Evolutionary conservation across 2,113 vertebrate species (phyloP).

Genomic region (Burhinus oedicnemus): DNA sequence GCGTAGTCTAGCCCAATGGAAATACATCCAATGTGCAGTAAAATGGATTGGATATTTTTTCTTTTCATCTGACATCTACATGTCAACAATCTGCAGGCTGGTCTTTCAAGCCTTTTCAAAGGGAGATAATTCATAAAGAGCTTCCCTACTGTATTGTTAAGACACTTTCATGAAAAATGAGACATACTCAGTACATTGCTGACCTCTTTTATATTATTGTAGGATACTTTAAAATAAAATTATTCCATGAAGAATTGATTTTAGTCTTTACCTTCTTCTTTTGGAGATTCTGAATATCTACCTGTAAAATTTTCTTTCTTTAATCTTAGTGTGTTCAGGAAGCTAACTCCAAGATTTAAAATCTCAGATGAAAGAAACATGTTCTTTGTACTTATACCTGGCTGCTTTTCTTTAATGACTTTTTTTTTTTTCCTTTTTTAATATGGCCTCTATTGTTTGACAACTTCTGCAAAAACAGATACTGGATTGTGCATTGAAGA

Average conservation of each 20-base stretch:
- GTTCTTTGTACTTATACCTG: not conserved
- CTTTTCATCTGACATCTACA: not conserved
- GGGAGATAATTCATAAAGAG: not conserved
- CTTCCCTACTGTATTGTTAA: not conserved
- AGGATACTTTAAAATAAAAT: not conserved
- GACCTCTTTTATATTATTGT: not conserved
- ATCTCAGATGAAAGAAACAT: not conserved
- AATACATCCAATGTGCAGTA: not conserved
- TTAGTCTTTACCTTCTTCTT: not conserved
- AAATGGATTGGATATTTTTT: not conserved
- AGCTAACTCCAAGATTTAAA: not conserved
- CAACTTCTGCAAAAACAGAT: not conserved
- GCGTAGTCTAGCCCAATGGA: not conserved
- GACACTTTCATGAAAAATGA: not conserved
- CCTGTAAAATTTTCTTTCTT: not conserved
- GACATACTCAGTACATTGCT: not conserved
- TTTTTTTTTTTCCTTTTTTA: not conserved
- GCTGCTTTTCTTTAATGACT: not conserved
- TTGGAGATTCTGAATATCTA: not conserved
- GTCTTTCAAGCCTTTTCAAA: conserved; percentile 40
- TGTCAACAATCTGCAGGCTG: not conserved
- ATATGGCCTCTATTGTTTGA: not conserved
- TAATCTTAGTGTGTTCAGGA: not conserved
- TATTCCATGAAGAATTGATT: not conserved
- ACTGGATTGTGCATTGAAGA: not conserved